Conservation (phyloP, 35 echinoderm and acorn worm species). For the Lytechinus pictus region DNA sequence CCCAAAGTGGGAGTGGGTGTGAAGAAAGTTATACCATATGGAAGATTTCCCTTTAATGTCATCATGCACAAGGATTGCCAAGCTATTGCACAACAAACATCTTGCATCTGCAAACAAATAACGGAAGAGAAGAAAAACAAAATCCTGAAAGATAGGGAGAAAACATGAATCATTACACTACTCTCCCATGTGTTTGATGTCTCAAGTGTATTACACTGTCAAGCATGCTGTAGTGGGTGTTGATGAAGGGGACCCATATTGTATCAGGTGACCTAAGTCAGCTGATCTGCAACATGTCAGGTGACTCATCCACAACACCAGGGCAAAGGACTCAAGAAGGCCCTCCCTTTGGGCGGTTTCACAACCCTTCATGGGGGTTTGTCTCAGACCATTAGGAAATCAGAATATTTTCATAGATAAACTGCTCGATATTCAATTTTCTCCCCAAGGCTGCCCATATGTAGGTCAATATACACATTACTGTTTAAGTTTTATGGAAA, state of each 20-base stretch:
- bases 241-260: background rate
- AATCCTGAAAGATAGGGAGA: background rate
- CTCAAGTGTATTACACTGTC: background rate
- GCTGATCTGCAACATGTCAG: background rate
- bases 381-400: slow-evolving; percentile 4
- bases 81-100: background rate
- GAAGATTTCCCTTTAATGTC: background rate
- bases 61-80: background rate
- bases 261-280: background rate
- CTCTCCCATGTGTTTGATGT: background rate
- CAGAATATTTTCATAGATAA: background rate
- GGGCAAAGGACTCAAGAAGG: background rate
- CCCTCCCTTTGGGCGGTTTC: background rate
- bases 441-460: background rate
- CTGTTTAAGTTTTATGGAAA: background rate
- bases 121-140: background rate
- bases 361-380: background rate
- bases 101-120: background rate
- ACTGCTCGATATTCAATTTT: background rate
- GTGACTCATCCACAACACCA: background rate
- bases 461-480: background rate
- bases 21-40: background rate
- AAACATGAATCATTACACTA: background rate
- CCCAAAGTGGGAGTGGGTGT: background rate
- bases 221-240: background rate